These are phyloP conservation scores for Eupithecia exiguata DNA, from an alignment of 2,888 invertebrate species.

Conservation along the genomic window DNA sequence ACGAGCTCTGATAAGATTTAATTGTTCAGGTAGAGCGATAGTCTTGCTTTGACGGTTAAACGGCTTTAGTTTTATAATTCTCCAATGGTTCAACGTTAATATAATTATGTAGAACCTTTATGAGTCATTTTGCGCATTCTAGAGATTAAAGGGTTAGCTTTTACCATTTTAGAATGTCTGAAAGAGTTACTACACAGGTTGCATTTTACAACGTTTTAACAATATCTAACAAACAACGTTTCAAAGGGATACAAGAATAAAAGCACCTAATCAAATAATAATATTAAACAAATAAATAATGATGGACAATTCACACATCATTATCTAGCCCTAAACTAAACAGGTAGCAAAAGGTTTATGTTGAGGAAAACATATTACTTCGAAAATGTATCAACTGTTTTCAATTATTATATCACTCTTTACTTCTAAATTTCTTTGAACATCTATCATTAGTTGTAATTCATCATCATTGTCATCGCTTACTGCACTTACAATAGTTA, in stretches of 20 bases:
- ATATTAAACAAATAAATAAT: too few species aligned
- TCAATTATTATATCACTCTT: background rate
- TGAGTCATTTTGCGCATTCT: background rate
- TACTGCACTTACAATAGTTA: slow-evolving; percentile 29
- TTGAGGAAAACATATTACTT: too few species aligned
- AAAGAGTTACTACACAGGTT: too few species aligned
- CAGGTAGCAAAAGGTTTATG: too few species aligned
- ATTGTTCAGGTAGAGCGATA: slow-evolving; percentile 24
- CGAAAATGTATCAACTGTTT: background rate
- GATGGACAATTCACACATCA: too few species aligned
- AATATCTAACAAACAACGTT: too few species aligned
- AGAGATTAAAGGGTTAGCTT: background rate
- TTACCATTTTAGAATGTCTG: too few species aligned
- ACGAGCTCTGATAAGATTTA: slow-evolving; percentile 33
- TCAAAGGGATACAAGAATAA: too few species aligned
- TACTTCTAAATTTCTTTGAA: background rate
- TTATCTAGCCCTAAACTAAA: too few species aligned
- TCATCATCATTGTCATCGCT: slow-evolving; percentile 48
- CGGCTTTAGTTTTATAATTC: background rate
- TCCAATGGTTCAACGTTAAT: background rate
- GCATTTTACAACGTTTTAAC: too few species aligned
- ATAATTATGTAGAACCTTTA: background rate
- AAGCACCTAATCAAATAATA: too few species aligned
- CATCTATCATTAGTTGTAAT: slow-evolving; percentile 19
- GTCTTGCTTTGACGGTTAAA: slow-evolving; percentile 3